A percentile compares a stretch with the other conserved stretches of the same genome.
These are phyloP conservation scores for Seriola dumerili DNA, from an alignment of 2,113 vertebrate species.

Conservation along the genomic window DNA sequence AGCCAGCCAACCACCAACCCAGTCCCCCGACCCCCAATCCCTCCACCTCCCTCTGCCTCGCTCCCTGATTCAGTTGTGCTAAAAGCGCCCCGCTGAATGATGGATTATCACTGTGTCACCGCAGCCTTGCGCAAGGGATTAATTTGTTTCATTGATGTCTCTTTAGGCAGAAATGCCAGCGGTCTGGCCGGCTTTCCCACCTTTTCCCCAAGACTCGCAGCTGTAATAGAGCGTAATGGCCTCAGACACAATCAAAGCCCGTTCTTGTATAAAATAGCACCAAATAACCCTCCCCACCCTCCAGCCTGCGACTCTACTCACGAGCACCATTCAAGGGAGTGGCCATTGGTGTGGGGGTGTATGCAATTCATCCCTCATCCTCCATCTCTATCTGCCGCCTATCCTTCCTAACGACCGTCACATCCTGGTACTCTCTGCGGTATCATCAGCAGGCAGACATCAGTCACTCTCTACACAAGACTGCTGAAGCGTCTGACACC, in stretches of 20 bases:
- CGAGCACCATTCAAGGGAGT: constrained; percentile 55
- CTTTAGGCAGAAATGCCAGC: constrained; percentile 99
- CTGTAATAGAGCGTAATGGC: constrained; percentile 99
- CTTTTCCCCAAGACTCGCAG: constrained; percentile 94
- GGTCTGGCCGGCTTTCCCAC: constrained; percentile 98
- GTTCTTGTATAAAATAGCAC: constrained; percentile 95
- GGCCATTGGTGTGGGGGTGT: constrained; percentile 51
- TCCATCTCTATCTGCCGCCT: constrained; percentile 69
- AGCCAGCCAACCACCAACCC: constrained; percentile 85
- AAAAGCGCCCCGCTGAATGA: constrained; percentile 99
- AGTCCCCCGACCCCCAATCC: constrained; percentile 84
- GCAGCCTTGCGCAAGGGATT: constrained; percentile 99
- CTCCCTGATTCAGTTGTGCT: constrained; percentile 97
- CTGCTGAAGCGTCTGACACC: too few relatives aligned
- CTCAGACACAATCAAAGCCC: constrained; percentile 99
- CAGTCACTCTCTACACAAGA: constrained; percentile 77
- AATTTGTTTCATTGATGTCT: constrained; percentile 99
- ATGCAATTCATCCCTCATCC: constrained; percentile 69
- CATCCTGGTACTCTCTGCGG: too few relatives aligned
- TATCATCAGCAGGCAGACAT: too few relatives aligned
- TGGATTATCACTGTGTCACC: constrained; percentile 99
- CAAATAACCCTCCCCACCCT: constrained; percentile 82
- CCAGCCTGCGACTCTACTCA: constrained; percentile 70
- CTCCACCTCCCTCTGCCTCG: constrained; percentile 85
- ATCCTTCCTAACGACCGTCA: constrained; percentile 54